A percentile compares a stretch with the other conserved stretches of the same genome.
Conservation (phyloP, 2,113 vertebrate genomes). For the Patagioenas fasciata region DNA sequence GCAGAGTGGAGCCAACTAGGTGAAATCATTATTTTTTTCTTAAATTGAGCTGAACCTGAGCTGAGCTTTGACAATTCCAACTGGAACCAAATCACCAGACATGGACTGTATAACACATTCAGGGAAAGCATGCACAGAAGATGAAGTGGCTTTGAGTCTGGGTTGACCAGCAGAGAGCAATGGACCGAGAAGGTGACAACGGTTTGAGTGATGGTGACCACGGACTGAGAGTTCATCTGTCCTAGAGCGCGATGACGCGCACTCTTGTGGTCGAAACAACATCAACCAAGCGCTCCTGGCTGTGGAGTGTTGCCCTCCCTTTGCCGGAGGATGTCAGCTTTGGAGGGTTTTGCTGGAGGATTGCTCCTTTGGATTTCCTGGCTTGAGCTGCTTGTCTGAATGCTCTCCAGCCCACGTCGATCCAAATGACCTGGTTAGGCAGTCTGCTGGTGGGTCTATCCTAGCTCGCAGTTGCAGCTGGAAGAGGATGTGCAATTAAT, state of each 20-base stretch:
- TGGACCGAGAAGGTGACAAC: neutral
- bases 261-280: neutral
- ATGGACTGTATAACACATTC: neutral
- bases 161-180: neutral
- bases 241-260: neutral
- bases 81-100: neutral
- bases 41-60: neutral
- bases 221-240: neutral
- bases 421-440: slow-evolving; percentile 31
- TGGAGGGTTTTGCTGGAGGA: neutral
- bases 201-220: neutral
- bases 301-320: neutral
- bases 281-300: neutral
- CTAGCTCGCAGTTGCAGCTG: slow-evolving; percentile 18
- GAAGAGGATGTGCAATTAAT: neutral
- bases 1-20: neutral
- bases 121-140: neutral
- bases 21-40: neutral
- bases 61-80: neutral
- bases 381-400: neutral
- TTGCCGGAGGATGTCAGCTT: neutral
- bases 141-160: neutral
- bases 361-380: slow-evolving; percentile 15
- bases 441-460: neutral
- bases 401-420: neutral